A percentile compares a stretch with the other conserved stretches of the same genome.
Conservation (phyloP, 2,113 vertebrate genomes). For the Psammodynastes pulverulentus region DNA sequence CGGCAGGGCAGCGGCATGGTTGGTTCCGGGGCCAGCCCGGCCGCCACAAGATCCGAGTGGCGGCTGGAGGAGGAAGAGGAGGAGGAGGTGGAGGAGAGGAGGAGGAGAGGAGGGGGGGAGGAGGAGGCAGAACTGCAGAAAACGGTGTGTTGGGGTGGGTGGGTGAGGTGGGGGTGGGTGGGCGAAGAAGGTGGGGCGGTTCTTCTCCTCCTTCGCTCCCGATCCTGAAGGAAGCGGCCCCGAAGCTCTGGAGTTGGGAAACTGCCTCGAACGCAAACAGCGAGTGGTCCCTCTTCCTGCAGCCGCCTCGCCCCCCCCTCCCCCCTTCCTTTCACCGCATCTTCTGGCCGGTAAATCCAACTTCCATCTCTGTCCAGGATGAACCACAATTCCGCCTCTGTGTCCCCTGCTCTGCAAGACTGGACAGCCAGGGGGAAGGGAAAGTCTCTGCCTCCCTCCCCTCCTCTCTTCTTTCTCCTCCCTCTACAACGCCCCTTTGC, state of each 20-base stretch:
- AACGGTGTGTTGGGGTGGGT: neutral
- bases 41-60: neutral
- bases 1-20: conserved; percentile 78
- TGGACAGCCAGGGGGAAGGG: conserved; percentile 5
- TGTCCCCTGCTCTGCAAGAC: neutral
- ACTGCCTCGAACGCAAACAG: neutral
- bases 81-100: neutral
- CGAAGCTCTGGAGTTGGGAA: neutral
- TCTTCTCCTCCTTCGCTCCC: neutral
- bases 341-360: neutral
- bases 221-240: neutral
- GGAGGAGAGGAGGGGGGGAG: too few relatives aligned
- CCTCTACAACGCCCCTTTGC: neutral
- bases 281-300: neutral
- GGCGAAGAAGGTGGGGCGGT: neutral
- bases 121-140: conserved; percentile 10
- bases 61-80: neutral
- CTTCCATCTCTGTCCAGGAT: conserved; percentile 3
- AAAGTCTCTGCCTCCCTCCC: conserved; percentile 24
- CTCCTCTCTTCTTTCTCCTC: neutral
- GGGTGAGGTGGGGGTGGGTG: neutral
- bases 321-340: too few relatives aligned
- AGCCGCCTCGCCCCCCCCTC: too few relatives aligned
- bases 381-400: neutral
- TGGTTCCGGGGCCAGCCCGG: conserved; percentile 6